Conservation (phyloP, 2,797 vertebrate genomes). For the Leptoclinus maculatus region DNA sequence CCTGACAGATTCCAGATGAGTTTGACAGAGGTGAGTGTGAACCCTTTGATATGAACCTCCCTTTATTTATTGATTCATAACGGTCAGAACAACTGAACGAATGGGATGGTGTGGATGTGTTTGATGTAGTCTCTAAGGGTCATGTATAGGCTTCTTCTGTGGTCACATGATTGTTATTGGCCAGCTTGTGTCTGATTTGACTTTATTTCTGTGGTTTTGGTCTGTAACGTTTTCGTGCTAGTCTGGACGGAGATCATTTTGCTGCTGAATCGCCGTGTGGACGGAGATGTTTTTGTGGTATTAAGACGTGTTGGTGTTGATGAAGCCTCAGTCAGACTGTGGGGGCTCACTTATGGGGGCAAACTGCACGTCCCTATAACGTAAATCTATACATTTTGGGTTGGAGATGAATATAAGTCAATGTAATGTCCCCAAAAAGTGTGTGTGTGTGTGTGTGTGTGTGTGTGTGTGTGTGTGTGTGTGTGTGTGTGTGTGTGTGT, state of each 20-base stretch:
- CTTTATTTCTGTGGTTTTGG: too few species aligned
- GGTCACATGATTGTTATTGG: background rate
- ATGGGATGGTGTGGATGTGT: background rate
- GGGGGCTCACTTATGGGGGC: too few species aligned
- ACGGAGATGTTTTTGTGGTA: too few species aligned
- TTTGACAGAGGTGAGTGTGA: conserved; percentile 91
- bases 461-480: conserved; percentile 7
- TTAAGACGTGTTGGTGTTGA: too few species aligned
- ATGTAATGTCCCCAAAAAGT: background rate
- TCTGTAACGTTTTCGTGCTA: too few species aligned
- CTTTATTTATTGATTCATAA: background rate
- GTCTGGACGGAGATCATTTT: too few species aligned
- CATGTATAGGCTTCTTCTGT: background rate
- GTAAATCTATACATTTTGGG: background rate
- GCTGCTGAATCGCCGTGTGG: too few species aligned
- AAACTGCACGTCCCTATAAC: background rate
- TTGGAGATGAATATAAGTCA: background rate
- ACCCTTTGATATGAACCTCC: background rate
- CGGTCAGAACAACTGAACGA: background rate
- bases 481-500: conserved; percentile 2
- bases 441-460: background rate
- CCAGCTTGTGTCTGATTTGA: too few species aligned
- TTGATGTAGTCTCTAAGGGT: too few species aligned
- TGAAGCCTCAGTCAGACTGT: too few species aligned
- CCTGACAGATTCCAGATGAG: conserved; percentile 90